These are phyloP conservation scores for Drosophila longiperda DNA, from an alignment of 2,888 invertebrate species.

Conservation along the genomic window DNA sequence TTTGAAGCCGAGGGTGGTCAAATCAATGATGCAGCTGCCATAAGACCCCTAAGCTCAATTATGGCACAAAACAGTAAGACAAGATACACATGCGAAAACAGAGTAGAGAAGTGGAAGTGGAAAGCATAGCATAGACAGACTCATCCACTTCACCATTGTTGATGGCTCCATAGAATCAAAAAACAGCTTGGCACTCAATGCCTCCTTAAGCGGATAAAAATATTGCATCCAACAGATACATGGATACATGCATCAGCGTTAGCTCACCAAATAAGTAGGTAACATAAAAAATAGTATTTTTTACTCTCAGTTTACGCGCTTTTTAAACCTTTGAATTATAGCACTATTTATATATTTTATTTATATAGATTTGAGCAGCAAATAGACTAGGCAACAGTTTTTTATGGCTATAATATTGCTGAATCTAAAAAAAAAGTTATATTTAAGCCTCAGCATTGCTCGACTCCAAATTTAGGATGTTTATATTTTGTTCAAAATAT, in stretches of 20 bases:
- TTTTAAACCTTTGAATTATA: neutral
- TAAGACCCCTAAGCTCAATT: conserved; percentile 75
- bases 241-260: neutral
- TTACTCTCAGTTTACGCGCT: conserved; percentile 25
- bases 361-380: too few species aligned
- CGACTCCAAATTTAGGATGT: neutral
- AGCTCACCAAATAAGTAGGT: conserved; percentile 50
- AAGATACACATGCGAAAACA: conserved; percentile 13
- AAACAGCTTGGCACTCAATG: conserved; percentile 6
- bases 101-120: neutral
- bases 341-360: too few species aligned
- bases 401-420: neutral
- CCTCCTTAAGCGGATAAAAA: conserved; percentile 9
- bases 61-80: conserved; percentile 32
- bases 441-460: neutral
- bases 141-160: conserved; percentile 44
- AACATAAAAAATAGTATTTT: conserved; percentile 20
- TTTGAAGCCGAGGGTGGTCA: conserved; percentile 28
- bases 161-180: conserved; percentile 35
- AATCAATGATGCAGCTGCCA: conserved; percentile 78
- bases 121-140: conserved; percentile 25
- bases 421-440: neutral
- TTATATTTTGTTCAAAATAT: neutral
- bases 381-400: neutral
- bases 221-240: conserved; percentile 4